Evolutionary conservation across 2,797 vertebrate genomes (phyloP), one percentile per base, ranked within the genome.

Genomic region (Lutra lutra): DNA sequence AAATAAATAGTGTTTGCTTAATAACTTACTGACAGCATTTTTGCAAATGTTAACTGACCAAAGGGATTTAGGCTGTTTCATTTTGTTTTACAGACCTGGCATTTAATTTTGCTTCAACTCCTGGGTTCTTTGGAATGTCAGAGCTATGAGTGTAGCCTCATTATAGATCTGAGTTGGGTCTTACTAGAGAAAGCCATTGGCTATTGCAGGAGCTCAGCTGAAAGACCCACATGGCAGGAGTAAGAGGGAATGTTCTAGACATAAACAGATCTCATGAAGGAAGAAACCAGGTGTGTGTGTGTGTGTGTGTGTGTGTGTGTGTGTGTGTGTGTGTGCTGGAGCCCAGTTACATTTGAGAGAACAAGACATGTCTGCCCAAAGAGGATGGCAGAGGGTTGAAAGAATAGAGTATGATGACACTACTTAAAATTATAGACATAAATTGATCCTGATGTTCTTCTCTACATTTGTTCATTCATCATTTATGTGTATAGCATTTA

Each of bases 1-100:
- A 97, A 89, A 92, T 91, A 96, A 96, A 80, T 89, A 54, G 54
- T 96, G 73, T 97, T 97, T 97, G 96, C 77, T 97, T 95, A 97
- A 95, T 97, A 95, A 94, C 88, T 91, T 48, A 86, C 93, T 68
- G 95, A 70, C 43, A 77, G 78, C 13, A 68, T 97, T 97, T 98
- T 98, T 95, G 96, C 96, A 97, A 98, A 97, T 98, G 87, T 98
- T 98, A 98, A 96, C 82, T 96, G 92, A 95, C 89, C 64, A 68
- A 93, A 27, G 66, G 94, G 95, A 96, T 95, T 97, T 96, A 92
- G 72, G 35, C n/a, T 90, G 29, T 73, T 95, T 93, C 35, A 79
- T 96, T 97, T 95, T 93, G 40, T 73, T 96, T 97, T 89, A 40
- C 40, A 80, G 29, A 60, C 58, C 77, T 96, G 94, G 66, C 79